These are phyloP conservation scores for Melitaea cinxia DNA, from an alignment of 1,140 invertebrate species.

Conservation along the genomic window DNA sequence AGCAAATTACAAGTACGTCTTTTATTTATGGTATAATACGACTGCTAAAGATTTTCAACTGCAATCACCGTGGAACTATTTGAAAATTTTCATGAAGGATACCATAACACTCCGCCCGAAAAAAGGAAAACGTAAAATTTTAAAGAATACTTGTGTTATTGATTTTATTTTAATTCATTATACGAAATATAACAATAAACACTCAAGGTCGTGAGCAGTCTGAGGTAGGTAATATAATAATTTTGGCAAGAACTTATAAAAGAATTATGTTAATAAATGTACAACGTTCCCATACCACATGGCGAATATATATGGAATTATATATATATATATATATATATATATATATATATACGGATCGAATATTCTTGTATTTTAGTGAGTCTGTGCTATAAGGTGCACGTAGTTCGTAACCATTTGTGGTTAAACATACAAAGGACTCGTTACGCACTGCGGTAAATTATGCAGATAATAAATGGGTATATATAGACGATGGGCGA, in stretches of 20 bases:
- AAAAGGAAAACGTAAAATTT: not conserved
- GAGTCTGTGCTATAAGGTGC: not conserved
- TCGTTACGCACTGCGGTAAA: conserved; percentile 29
- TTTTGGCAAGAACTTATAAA: too few relatives aligned
- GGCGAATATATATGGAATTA: not conserved
- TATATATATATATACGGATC: too few relatives aligned
- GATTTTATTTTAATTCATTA: not conserved
- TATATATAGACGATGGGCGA: conserved; percentile 3
- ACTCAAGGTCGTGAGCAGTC: too few relatives aligned
- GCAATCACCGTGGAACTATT: conserved; percentile 69
- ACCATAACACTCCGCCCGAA: conserved; percentile 37
- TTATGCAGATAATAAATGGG: conserved; percentile 26
- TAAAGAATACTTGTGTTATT: not conserved
- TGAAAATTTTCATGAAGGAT: conserved; percentile 64
- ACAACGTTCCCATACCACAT: not conserved
- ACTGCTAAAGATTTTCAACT: conserved; percentile 62
- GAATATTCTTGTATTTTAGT: not conserved
- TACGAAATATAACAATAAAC: too few relatives aligned
- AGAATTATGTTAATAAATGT: too few relatives aligned
- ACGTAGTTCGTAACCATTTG: conserved; percentile 4
- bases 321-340: too few relatives aligned
- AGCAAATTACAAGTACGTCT: too few relatives aligned
- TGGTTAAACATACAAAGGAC: conserved; percentile 11
- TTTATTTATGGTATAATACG: too few relatives aligned
- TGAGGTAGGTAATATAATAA: too few relatives aligned